phyloP scores from a whole-genome alignment of 1,140 invertebrate species.

The Xylocopa sonorina region DNA sequence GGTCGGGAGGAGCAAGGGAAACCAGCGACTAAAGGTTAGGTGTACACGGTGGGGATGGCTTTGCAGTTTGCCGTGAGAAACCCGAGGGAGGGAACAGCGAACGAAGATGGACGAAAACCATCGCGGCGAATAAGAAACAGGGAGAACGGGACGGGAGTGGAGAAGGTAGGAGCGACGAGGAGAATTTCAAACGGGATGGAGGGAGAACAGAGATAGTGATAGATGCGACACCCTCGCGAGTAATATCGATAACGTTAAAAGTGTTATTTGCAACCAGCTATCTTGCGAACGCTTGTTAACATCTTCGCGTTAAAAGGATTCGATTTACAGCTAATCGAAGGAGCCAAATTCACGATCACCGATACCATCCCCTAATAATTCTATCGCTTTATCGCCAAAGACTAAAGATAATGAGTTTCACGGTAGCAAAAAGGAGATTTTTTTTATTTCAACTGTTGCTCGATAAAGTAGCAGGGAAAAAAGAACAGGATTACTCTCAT shows the following conservation, averaged over 20 bases:
- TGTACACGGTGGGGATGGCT: slow-evolving; percentile 19
- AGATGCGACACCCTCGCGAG: slow-evolving; percentile 5
- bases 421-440: too few relatives aligned
- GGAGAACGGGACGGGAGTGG: slow-evolving; percentile 9
- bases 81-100: neutral
- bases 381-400: too few relatives aligned
- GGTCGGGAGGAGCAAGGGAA: slow-evolving; percentile 44
- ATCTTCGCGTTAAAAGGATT: too few relatives aligned
- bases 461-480: neutral
- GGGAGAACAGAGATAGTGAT: slow-evolving; percentile 12
- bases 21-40: slow-evolving; percentile 46
- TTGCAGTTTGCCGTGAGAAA: slow-evolving; percentile 23
- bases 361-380: too few relatives aligned
- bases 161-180: neutral
- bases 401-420: too few relatives aligned
- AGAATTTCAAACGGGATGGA: slow-evolving; percentile 21
- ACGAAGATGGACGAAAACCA: slow-evolving; percentile 6
- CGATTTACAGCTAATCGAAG: too few relatives aligned
- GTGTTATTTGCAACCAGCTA: too few relatives aligned
- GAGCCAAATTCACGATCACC: too few relatives aligned
- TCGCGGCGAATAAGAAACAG: neutral
- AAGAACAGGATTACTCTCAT: too few relatives aligned
- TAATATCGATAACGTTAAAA: neutral
- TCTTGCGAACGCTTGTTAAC: too few relatives aligned
- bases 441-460: neutral